Base-by-base conservation (phyloP, 2,113 vertebrate species). In the Neolamprologus kungweensis region DNA sequence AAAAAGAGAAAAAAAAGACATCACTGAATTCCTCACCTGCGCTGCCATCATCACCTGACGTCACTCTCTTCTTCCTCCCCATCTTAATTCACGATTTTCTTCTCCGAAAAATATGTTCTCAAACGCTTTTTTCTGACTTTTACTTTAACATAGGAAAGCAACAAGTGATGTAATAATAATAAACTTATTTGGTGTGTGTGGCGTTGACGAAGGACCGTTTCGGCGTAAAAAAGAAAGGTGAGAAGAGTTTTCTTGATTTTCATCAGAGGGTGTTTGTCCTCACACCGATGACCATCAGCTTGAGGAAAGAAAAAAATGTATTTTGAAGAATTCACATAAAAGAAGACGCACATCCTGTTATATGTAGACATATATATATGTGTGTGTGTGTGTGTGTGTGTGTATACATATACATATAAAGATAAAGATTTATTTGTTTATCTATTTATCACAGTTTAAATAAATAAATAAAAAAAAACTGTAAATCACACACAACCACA, bases 291-390 rank as follows among this genome's bases (percentile, higher is more conserved):
- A 68, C n/a, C n/a, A 8, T 68, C 35, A 40, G 12, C 37, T 71
- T 26, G 2, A 9, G 26, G 55, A 58, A 45, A 40, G 19, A 68
- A 16, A 42, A n/a, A 57, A 57, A 13, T 1, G 12, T 57, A 57
- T 57, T 57, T 57, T 57, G 54, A 57, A 57, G 54, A 57, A 57
- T 23, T 71, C 65, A 68, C 19, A 40, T 21, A 21, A 12, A 68
- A 68, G 11, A n/a, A 21, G 63, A 21, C 35, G 23, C 23, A 57
- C 7, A 57, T 5, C 23, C 54, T 57, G 4, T 26, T 58, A 16
- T 28, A 58, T 28, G 4, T 57, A 14, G 7, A 23, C 4, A 23
- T 8, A 12, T 8, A 5, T n/a, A 3, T 51, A 1, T n/a, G 0
- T 47, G 14, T 42, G 10, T 40, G 40, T 7, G 16, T 53, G 1